These are phyloP conservation scores for Apostichopus parvimensis DNA, from an alignment of 35 echinoderm and acorn worm species.

Conservation along the genomic window DNA sequence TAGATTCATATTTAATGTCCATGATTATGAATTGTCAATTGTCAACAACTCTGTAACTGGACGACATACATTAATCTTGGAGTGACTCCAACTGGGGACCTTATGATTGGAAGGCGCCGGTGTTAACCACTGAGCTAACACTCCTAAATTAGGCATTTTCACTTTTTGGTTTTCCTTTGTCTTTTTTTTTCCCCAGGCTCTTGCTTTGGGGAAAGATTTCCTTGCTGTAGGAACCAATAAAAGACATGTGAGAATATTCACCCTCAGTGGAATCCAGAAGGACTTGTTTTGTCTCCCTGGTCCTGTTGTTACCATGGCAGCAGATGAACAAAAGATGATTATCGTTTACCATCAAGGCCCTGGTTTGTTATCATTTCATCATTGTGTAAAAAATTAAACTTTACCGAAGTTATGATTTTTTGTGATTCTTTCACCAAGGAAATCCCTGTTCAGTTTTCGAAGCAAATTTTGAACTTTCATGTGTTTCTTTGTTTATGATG, in stretches of 20 bases:
- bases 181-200: slow-evolving; percentile 40
- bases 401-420: neutral
- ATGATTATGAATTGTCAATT: neutral
- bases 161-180: neutral
- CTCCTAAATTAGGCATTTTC: no score
- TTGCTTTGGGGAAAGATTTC: slow-evolving; percentile 77
- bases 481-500: no score
- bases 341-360: slow-evolving; percentile 81
- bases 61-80: no score
- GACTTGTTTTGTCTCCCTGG: slow-evolving; percentile 82
- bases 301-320: slow-evolving; percentile 86
- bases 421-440: no score
- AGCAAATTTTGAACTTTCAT: no score
- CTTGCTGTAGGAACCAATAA: slow-evolving; percentile 91
- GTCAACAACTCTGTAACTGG: no score
- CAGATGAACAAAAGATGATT: slow-evolving; percentile 80
- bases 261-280: slow-evolving; percentile 81
- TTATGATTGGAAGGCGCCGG: no score
- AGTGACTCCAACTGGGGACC: no score
- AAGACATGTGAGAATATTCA: slow-evolving; percentile 76
- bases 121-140: no score
- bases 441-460: no score
- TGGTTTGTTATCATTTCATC: slow-evolving; percentile 52
- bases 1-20: neutral
- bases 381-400: neutral